phyloP scores from a whole-genome alignment of 2,888 invertebrate genomes.

The Hermaeophaga mercurialis region DNA sequence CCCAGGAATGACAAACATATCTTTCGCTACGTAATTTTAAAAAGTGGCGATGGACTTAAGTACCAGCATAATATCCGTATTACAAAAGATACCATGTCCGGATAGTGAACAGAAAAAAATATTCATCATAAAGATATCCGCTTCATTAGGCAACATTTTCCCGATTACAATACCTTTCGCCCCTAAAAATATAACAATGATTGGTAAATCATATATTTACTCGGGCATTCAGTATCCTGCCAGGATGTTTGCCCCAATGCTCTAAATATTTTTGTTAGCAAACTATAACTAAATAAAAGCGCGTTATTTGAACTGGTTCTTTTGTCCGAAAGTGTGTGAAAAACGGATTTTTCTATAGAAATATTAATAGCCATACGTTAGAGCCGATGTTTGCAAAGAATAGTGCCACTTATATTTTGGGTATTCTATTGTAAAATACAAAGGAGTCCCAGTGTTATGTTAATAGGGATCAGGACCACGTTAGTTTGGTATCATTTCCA shows the following conservation, averaged over 20 bases:
- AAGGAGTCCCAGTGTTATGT: constrained; percentile 31
- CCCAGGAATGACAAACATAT: constrained; percentile 13
- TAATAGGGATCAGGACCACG: constrained; percentile 28
- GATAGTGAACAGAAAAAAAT: constrained; percentile 25
- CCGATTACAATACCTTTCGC: constrained; percentile 33
- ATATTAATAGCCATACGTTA: constrained; percentile 43
- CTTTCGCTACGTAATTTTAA: constrained; percentile 4
- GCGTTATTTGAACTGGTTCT: constrained; percentile 43
- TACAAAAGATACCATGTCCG: constrained; percentile 16
- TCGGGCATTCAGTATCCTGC: constrained; percentile 39
- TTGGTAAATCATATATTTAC: constrained; percentile 42
- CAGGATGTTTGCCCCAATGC: constrained; percentile 52
- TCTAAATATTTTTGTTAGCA: constrained; percentile 48
- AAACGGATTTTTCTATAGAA: constrained; percentile 46
- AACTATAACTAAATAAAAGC: constrained; percentile 46
- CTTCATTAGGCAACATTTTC: constrained; percentile 35
- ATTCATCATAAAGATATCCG: constrained; percentile 34
- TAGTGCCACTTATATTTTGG: constrained; percentile 47
- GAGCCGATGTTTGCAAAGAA: constrained; percentile 41
- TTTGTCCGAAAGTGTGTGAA: constrained; percentile 48
- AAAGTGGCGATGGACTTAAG: constrained; percentile 11
- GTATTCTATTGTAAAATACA: constrained; percentile 40
- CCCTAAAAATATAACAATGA: constrained; percentile 41
- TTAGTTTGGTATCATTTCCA: constrained; percentile 28
- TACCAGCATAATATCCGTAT: constrained; percentile 10